Evolutionary conservation across 2,113 vertebrate genomes (phyloP).

Genomic region (Psittacara wagleri): DNA sequence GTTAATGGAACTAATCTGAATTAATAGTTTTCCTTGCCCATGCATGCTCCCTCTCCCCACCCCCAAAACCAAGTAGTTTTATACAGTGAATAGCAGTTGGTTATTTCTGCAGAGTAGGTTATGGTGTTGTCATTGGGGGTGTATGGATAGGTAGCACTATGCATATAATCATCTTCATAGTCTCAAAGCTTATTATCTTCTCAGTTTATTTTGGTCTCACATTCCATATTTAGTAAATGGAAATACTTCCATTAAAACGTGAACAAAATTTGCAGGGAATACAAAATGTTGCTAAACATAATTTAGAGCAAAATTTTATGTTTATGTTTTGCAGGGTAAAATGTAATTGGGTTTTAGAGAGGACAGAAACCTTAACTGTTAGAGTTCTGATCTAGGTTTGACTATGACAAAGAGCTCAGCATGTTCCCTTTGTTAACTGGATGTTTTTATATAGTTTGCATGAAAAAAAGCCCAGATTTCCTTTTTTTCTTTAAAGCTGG

Average conservation of each 20-base stretch:
- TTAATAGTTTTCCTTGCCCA: neutral
- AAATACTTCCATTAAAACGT: neutral
- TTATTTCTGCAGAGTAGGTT: neutral
- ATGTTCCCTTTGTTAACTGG: neutral
- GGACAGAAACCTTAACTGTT: neutral
- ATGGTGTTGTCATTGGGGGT: neutral
- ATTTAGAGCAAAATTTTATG: neutral
- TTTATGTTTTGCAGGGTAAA: neutral
- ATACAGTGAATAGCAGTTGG: neutral
- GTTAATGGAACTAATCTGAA: neutral
- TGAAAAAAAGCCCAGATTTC: neutral
- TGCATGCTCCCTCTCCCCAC: fast-evolving
- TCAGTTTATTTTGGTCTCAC: neutral
- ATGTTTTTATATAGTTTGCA: neutral
- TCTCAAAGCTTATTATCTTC: neutral
- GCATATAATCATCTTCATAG: neutral
- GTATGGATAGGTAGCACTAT: neutral
- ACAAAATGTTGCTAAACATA: neutral
- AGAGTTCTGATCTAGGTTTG: neutral
- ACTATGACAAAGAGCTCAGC: neutral
- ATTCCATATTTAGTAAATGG: neutral
- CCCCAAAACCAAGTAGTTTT: neutral
- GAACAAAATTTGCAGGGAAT: neutral
- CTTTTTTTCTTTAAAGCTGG: neutral
- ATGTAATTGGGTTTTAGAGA: neutral